phyloP scores from a whole-genome alignment of 2,113 vertebrate genomes.

The Copsychus sechellarum region DNA sequence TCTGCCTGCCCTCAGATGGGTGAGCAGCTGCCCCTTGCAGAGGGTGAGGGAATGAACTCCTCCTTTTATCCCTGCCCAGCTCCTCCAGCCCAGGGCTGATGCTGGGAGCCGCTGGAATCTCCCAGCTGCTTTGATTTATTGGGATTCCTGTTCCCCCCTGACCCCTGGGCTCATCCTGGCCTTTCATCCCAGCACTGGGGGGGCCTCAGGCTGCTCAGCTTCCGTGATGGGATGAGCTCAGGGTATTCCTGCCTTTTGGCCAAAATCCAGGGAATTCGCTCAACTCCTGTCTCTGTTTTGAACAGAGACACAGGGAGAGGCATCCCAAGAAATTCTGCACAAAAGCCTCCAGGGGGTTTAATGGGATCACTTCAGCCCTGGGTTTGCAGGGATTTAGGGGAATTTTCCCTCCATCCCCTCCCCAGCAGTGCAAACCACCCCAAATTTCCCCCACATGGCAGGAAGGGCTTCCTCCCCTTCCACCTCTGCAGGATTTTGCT shows the following conservation, averaged over 20 bases:
- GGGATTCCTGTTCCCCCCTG: conserved; percentile 16
- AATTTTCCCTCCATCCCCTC: not conserved
- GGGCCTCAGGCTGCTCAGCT: conserved; percentile 25
- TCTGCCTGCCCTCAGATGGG: not conserved
- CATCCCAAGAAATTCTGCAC: not conserved
- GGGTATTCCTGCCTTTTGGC: not conserved
- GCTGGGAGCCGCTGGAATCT: not conserved
- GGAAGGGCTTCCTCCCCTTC: not conserved
- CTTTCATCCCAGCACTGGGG: conserved; percentile 20
- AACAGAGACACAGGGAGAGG: not conserved
- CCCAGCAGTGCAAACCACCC: not conserved
- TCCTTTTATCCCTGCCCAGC: not conserved
- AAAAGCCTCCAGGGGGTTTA: fast-evolving
- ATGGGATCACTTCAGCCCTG: not conserved
- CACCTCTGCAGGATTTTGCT: not conserved
- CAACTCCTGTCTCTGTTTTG: not conserved
- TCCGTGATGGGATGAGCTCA: conserved; percentile 6
- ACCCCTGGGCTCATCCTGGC: conserved; percentile 19
- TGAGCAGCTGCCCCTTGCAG: conserved; percentile 3
- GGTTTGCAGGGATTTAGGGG: not conserved
- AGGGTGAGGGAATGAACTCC: not conserved
- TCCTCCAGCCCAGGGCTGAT: not conserved
- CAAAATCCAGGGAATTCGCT: conserved; percentile 23
- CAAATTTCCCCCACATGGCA: not conserved
- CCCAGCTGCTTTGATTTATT: conserved; percentile 54